Base-by-base conservation (phyloP, 2,113 vertebrate genomes). In the Gavia stellata region DNA sequence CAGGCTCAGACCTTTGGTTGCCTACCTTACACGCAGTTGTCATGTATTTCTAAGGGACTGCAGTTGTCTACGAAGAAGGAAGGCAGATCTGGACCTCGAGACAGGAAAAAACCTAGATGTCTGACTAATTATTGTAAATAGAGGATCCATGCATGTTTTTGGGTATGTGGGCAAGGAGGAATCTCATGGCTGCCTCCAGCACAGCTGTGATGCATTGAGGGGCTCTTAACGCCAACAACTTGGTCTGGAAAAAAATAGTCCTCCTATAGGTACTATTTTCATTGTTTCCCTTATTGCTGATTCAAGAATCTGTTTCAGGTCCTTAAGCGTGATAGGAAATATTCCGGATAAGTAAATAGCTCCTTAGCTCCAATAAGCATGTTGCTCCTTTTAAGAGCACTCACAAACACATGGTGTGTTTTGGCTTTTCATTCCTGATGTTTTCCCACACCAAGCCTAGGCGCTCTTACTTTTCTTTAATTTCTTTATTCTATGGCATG, bases 361-460 rank as follows among this genome's bases (percentile, higher is more conserved):
- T 86, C 58, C 83, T 62, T 21, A 84, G 55, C 72, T 93, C 63
- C 3, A 0, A 91, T 52, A 65, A 75, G 42, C 56, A 31, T 9
- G 1, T 52, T 47, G 26, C 23, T 85, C 42, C 86, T 95, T 65
- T 49, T 53, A 70, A 70, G n/a, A 77, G 82, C 82, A 81, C 40
- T 87, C 33, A 42, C 66, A 93, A 90, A 71, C 74, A 88, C 47
- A 18, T 1, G 0, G 28, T 75, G 42, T 92, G 53, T 63, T 72
- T 96, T 65, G 62, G 49, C 49, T 91, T 96, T 92, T 90, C 42
- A 49, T 81, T 96, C 85, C 77, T 81, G 50, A 67, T 80, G 71
- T 66, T 97, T 95, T 91, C 81, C 88, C 56, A 88, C 59, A 44
- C 33, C 6, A 40, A 73, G 14, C 17, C 71, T 77, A 55, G n/a